A percentile compares a stretch with the other conserved stretches of the same genome.
These are phyloP conservation scores for Oostethus manadensis DNA, from an alignment of 2,113 vertebrate genomes.

Conservation along the genomic window DNA sequence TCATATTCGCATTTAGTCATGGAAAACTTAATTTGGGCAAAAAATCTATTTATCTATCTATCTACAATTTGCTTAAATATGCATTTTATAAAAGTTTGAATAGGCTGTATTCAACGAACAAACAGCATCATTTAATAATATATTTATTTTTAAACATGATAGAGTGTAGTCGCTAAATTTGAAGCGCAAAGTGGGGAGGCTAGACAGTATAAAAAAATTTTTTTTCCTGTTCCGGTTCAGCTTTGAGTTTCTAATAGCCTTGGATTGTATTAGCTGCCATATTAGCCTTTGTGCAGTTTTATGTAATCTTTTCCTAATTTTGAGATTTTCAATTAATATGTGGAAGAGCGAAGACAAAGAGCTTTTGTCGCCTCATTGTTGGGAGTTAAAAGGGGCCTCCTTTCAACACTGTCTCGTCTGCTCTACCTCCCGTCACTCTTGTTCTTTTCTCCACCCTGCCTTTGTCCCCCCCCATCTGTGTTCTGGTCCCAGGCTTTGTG, in stretches of 20 bases:
- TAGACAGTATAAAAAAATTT: conserved; percentile 6
- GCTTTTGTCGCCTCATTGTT: conserved; percentile 64
- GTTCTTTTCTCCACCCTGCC: conserved; percentile 18
- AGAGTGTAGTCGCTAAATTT: too few relatives aligned
- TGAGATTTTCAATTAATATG: conserved; percentile 64
- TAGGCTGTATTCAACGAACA: too few relatives aligned
- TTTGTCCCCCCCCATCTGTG: conserved; percentile 27
- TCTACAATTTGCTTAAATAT: too few relatives aligned
- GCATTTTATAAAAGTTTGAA: too few relatives aligned
- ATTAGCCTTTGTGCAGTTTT: conserved; percentile 58
- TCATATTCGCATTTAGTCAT: too few relatives aligned
- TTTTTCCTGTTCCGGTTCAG: conserved; percentile 32
- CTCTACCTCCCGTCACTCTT: conserved; percentile 10
- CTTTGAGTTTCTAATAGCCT: conserved; percentile 37
- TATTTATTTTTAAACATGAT: too few relatives aligned
- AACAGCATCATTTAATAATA: too few relatives aligned
- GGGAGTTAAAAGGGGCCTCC: conserved; percentile 48
- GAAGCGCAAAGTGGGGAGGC: too few relatives aligned
- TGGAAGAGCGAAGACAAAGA: conserved; percentile 61
- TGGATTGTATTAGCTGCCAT: conserved; percentile 54
- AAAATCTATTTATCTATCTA: too few relatives aligned
- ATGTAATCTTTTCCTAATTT: conserved; percentile 61
- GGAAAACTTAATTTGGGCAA: too few relatives aligned
- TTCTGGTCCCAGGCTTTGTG: conserved; percentile 83
- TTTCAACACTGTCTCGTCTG: conserved; percentile 31